phyloP scores from a whole-genome alignment of 2,797 vertebrate species.

The Cygnus olor region DNA sequence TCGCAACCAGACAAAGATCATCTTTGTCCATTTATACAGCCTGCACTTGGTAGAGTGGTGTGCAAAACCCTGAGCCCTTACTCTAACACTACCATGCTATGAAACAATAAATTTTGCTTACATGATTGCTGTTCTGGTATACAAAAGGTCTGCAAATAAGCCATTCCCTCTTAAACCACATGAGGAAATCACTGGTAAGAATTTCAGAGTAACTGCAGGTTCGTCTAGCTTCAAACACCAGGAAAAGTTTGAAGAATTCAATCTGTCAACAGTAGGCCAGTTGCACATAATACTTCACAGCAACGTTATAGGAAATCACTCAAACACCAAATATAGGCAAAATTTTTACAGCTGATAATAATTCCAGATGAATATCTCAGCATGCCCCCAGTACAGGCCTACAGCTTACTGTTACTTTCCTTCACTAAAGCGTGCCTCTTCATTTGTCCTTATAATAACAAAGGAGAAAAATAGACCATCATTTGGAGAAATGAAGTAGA shows the following conservation, averaged over 20 bases:
- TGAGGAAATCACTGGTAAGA: neutral
- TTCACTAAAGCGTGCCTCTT: neutral
- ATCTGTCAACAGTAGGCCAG: neutral
- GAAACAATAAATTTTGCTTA: neutral
- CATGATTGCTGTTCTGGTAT: neutral
- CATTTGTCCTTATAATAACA: neutral
- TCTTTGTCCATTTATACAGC: slow-evolving; percentile 7
- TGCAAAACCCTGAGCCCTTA: neutral
- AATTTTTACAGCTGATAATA: neutral
- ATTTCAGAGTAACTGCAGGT: neutral
- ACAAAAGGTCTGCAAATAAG: slow-evolving; percentile 1
- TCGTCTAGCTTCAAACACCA: neutral
- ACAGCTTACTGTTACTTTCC: neutral
- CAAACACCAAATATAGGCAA: neutral
- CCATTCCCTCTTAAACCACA: neutral
- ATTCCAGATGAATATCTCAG: neutral
- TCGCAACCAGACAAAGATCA: slow-evolving; percentile 46
- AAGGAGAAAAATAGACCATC: neutral
- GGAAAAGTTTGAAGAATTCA: neutral
- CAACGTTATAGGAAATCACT: neutral
- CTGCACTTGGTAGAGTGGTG: neutral
- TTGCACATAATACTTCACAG: neutral
- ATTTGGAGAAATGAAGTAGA: neutral
- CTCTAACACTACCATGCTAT: neutral
- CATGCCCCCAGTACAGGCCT: neutral